Base-by-base conservation (phyloP, 2,888 invertebrate genomes). In the Drosophila nr. perissopoda region DNA sequence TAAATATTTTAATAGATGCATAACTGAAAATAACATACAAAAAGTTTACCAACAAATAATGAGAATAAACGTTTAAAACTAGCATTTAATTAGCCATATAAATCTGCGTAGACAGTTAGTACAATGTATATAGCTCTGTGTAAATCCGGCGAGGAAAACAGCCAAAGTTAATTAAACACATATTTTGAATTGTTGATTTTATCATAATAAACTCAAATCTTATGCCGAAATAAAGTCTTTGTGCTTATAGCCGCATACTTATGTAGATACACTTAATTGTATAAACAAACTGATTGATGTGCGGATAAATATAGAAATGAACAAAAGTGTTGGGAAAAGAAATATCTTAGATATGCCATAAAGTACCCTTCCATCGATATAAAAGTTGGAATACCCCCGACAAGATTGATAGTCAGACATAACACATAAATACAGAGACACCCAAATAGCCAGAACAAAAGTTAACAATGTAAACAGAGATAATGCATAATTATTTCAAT, bases 401-500 rank as follows among this genome's bases (percentile, higher is more conserved):
- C 25, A 34, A n/a, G 45, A 66, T 53, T 42, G 34, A 52, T 65
- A 1, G 53, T n/a, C 66, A 42, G n/a, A 27, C 25, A 45, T 8
- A 36, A 51, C 65, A 51, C 10, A 59, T 27, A 18, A 31, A 52
- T 29, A 21, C 29, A 21, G 13, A 60, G 8, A 29, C n/a, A 29
- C n/a, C 38, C 38, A 56, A 56, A 54, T 27, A 54, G 5, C 27
- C 25, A n/a, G 29, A 5, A 16, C 38, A 27, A 56, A 36, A 33
- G 25, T 33, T 6, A 58, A n/a, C 51, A 68, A 68, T 34, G 42
- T 34, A 52, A 59, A 59, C 36, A 11, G 36, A 59, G 58, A 27
- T 54, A 49, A 73, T 54, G 31, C 58, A 73, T 68, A 51, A 45
- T 54, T 73, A 74, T 73, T 74, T 72, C 67, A 48, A 31, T 48